Percentiles rank a stretch among this genome's conserved stretches.
These are phyloP conservation scores for Rhagonycha lutea DNA, from an alignment of 2,888 invertebrate genomes.

Conservation along the genomic window DNA sequence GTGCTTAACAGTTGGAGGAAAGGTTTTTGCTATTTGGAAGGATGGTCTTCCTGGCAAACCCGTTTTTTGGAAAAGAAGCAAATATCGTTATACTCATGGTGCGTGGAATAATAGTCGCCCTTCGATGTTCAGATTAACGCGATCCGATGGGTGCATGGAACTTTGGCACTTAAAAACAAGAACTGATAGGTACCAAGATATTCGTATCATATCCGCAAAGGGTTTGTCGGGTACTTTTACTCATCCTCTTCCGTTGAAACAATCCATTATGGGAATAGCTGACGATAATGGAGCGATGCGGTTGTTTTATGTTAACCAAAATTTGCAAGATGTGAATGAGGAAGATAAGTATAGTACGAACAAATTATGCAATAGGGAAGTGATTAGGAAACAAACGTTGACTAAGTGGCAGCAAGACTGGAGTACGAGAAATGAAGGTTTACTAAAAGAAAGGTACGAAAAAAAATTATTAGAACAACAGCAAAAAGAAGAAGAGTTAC, in stretches of 20 bases:
- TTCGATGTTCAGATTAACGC: slow-evolving; percentile 63
- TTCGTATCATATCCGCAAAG: slow-evolving; percentile 53
- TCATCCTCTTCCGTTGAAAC: slow-evolving; percentile 61
- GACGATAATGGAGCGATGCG: slow-evolving; percentile 71
- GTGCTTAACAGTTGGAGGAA: slow-evolving; percentile 60
- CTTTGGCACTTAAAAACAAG: not conserved
- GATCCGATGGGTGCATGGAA: slow-evolving; percentile 58
- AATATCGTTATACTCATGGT: slow-evolving; percentile 63
- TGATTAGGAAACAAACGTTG: slow-evolving; percentile 59
- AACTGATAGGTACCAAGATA: not conserved
- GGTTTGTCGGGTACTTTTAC: not conserved
- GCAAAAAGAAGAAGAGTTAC: slow-evolving; percentile 47
- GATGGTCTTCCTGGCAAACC: slow-evolving; percentile 66
- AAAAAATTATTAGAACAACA: slow-evolving; percentile 46
- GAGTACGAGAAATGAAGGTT: slow-evolving; percentile 55
- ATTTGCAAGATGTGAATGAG: slow-evolving; percentile 43
- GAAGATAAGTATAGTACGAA: slow-evolving; percentile 44
- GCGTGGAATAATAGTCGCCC: slow-evolving; percentile 77
- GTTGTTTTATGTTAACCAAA: slow-evolving; percentile 58
- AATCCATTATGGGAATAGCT: slow-evolving; percentile 68
- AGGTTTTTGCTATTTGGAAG: slow-evolving; percentile 47
- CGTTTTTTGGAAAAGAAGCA: slow-evolving; percentile 68
- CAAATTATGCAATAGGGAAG: slow-evolving; percentile 60
- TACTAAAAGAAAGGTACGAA: slow-evolving; percentile 48
- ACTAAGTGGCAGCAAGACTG: slow-evolving; percentile 66